Percentiles rank a stretch among this genome's conserved stretches.
phyloP scores from a whole-genome alignment of 2,888 invertebrate genomes.

The Rhagium mordax region DNA sequence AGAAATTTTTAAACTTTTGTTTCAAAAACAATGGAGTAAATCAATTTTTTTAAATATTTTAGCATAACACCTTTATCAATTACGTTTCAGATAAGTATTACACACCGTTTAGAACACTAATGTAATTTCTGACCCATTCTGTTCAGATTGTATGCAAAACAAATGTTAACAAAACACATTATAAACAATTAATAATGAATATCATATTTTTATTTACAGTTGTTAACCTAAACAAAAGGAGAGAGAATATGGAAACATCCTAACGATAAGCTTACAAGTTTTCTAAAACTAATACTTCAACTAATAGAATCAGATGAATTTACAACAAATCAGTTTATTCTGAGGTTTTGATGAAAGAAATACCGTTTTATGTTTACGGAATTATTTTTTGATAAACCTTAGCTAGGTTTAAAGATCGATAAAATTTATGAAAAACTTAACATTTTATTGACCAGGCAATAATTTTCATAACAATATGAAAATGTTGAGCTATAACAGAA shows the following conservation, averaged over 20 bases:
- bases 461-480: no score
- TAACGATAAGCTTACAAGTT: not conserved
- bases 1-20: no score
- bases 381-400: not conserved
- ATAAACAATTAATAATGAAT: not conserved
- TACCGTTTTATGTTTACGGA: not conserved
- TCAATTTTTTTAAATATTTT: no score
- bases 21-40: no score
- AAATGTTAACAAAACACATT: not conserved
- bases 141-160: not conserved
- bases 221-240: not conserved
- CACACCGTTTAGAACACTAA: not conserved
- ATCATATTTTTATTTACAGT: not conserved
- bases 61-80: no score
- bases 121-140: not conserved
- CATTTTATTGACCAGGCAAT: no score
- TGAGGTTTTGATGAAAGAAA: not conserved
- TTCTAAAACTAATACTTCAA: not conserved
- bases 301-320: not conserved
- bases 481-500: no score
- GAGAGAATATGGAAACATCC: not conserved
- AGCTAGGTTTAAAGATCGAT: no score
- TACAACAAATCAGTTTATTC: not conserved
- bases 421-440: no score
- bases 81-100: no score